A percentile compares a stretch with the other conserved stretches of the same genome.
phyloP scores from a whole-genome alignment of 2,888 invertebrate genomes.

The Cancer borealis region DNA sequence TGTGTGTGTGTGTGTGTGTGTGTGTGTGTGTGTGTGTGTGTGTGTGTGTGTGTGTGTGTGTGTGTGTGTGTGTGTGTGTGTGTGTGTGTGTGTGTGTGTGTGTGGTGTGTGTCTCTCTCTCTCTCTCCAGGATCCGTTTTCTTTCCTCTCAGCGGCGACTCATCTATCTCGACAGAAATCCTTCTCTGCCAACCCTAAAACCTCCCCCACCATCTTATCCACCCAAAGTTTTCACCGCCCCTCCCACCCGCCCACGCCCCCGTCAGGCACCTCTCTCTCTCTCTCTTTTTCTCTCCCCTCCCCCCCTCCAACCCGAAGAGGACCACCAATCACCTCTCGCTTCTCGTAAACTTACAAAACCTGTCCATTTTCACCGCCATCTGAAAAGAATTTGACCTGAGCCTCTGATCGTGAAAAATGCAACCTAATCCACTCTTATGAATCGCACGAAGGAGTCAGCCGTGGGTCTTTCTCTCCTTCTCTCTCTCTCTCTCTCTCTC shows the following conservation, averaged over 20 bases:
- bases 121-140: not conserved
- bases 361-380: constrained; percentile 66
- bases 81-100: constrained; percentile 41
- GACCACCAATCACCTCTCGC: constrained; percentile 53
- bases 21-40: constrained; percentile 36
- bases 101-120: constrained; percentile 31
- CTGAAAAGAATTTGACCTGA: constrained; percentile 67
- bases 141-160: not conserved
- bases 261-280: not conserved
- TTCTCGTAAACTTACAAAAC: constrained; percentile 59
- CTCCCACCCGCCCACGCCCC: not conserved
- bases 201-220: not conserved
- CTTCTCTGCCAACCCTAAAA: not conserved
- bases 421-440: constrained; percentile 72
- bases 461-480: not conserved
- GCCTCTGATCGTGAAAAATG: constrained; percentile 69
- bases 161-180: not conserved
- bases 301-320: not conserved
- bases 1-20: not conserved
- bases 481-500: not conserved
- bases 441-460: constrained; percentile 58
- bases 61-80: constrained; percentile 23
- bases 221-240: not conserved
- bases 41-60: constrained; percentile 18
- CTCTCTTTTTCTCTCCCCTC: constrained; percentile 38